phyloP scores from a whole-genome alignment of 2,888 invertebrate genomes.

The Oithona nana region DNA sequence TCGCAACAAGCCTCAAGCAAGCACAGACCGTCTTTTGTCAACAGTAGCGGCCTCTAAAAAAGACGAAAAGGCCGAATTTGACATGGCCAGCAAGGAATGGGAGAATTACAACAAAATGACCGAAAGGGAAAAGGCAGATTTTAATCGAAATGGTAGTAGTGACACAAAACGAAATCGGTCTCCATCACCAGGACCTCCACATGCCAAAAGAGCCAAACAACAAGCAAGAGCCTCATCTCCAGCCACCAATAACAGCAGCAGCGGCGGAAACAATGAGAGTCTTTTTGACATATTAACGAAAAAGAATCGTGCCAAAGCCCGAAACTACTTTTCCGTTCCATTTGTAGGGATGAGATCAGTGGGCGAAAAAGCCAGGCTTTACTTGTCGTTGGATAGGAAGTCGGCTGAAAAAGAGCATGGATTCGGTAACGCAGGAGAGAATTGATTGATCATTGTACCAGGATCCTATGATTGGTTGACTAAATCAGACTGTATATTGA shows the following conservation, averaged over 20 bases:
- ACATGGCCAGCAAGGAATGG: slow-evolving; percentile 39
- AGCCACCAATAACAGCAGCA: background rate
- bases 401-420: background rate
- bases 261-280: background rate
- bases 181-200: background rate
- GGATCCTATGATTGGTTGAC: no score
- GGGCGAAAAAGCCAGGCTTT: slow-evolving; percentile 7
- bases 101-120: slow-evolving; percentile 32
- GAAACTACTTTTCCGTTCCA: slow-evolving; percentile 26
- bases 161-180: background rate
- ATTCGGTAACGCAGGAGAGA: no score
- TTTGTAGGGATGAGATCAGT: slow-evolving; percentile 25
- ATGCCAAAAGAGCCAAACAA: background rate
- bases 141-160: background rate
- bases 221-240: background rate
- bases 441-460: no score
- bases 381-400: slow-evolving; percentile 5
- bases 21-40: slow-evolving; percentile 34
- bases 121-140: slow-evolving; percentile 17
- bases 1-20: slow-evolving; percentile 38
- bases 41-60: slow-evolving; percentile 25
- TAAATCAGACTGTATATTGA: no score
- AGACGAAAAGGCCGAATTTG: slow-evolving; percentile 39
- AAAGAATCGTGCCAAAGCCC: slow-evolving; percentile 25
- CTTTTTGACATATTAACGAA: slow-evolving; percentile 27